These are phyloP conservation scores for Morone saxatilis DNA, from an alignment of 2,113 vertebrate genomes.

Conservation along the genomic window DNA sequence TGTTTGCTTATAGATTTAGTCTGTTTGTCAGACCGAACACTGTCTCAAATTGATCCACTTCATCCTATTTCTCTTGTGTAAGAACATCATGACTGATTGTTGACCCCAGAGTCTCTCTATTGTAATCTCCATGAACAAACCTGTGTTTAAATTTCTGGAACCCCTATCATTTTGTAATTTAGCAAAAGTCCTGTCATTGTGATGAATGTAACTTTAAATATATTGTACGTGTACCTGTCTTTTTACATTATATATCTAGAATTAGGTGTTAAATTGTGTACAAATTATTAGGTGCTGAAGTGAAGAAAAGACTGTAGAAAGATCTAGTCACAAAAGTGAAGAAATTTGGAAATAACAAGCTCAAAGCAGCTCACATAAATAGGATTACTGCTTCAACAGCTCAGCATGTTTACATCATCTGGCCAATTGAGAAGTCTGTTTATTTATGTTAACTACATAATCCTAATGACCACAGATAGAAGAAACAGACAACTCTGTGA, in stretches of 20 bases:
- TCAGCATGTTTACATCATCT: slow-evolving; percentile 10
- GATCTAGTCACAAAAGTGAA: neutral
- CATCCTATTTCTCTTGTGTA: slow-evolving; percentile 45
- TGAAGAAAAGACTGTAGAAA: neutral
- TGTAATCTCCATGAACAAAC: slow-evolving; percentile 52
- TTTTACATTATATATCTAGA: neutral
- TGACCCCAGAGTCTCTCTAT: slow-evolving; percentile 42
- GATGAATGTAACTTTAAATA: neutral
- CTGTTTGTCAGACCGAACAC: slow-evolving; percentile 26
- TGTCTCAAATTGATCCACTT: slow-evolving; percentile 62
- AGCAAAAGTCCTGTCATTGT: neutral
- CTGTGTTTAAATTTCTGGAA: slow-evolving; percentile 17
- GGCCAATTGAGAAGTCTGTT: neutral
- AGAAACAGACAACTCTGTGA: slow-evolving; percentile 40
- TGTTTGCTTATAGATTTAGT: slow-evolving; percentile 36
- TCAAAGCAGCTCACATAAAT: slow-evolving; percentile 22
- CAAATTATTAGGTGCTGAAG: neutral
- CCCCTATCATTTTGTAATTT: slow-evolving; percentile 14
- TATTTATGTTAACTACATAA: slow-evolving; percentile 21
- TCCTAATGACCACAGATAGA: slow-evolving; percentile 12
- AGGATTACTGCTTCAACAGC: slow-evolving; percentile 15
- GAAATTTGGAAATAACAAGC: neutral
- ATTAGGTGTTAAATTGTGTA: neutral
- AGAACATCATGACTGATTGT: slow-evolving; percentile 35
- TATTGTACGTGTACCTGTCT: neutral